Evolutionary conservation across 2,888 invertebrate species (phyloP), one percentile per base, ranked within the genome.

Genomic region (Andrena dorsata): DNA sequence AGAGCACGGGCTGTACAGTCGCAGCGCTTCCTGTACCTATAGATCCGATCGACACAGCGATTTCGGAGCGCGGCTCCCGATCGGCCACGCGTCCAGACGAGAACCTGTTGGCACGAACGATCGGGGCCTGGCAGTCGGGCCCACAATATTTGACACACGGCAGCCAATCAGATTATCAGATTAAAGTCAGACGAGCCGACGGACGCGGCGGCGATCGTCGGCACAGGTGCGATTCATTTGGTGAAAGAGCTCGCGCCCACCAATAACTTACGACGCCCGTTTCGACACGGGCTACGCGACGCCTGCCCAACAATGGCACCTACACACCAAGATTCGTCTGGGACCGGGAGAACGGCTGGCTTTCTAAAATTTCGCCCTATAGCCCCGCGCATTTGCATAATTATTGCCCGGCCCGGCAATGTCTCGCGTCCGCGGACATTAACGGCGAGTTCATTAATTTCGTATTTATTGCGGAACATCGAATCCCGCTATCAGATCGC

Each of bases 141-240:
- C 90, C 87, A 90, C 89, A 91, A 92, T 92, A 92, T 92, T 92
- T 92, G 92, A 92, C 92, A 90, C 90, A 89, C 91, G 87, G 90
- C 90, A 90, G 90, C 90, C 90, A 90, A 92, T 92, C 91, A 92
- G 91, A 92, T 92, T 92, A 92, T 91, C 91, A 91, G 92, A 92
- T 92, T 92, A 92, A 91, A 85, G 83, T 86, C 85, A 85, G 83
- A 83, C 85, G 84, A 76, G 83, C 80, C 71, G 80, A 58, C 66
- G 66, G 41, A 30, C 32, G 35, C 23, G 26, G n/a, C 66, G 60
- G 60, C 74, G 82, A 68, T 80, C 86, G 79, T 78, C 65, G 79
- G 82, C 87, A 83, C 87, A 85, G 83, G 83, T 85, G 87, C 80
- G 83, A 72, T 81, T 79, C 80, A 72, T 77, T 82, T 84, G 20